These are phyloP conservation scores for Hoplodrina ambigua DNA, from an alignment of 2,888 invertebrate genomes.

Conservation along the genomic window DNA sequence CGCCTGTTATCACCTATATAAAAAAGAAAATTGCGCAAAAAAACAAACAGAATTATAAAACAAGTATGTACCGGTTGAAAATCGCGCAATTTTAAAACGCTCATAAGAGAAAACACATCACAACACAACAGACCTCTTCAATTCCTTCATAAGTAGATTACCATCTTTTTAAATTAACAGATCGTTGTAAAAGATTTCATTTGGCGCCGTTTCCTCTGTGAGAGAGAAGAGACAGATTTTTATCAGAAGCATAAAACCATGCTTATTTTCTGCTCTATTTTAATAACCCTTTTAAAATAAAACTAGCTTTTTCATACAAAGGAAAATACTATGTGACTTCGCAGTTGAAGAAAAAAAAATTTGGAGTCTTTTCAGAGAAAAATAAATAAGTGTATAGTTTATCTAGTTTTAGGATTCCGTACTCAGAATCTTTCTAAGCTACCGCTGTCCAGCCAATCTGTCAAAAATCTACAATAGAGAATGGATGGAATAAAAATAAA, in stretches of 20 bases:
- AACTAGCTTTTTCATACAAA: slow-evolving; percentile 7
- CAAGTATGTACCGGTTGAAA: no score
- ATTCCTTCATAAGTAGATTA: slow-evolving; percentile 33
- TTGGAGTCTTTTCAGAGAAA: not conserved
- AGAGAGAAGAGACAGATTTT: slow-evolving; percentile 24
- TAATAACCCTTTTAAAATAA: slow-evolving; percentile 34
- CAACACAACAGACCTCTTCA: slow-evolving; percentile 31
- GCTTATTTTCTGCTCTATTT: slow-evolving; percentile 38
- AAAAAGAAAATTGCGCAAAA: no score
- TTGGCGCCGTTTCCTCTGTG: slow-evolving; percentile 44
- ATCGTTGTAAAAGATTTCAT: slow-evolving; percentile 54
- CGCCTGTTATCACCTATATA: no score
- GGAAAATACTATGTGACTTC: not conserved
- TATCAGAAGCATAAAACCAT: slow-evolving; percentile 33
- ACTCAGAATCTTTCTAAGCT: no score
- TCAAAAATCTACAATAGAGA: no score
- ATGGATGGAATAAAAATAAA: no score
- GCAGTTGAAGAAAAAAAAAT: no score
- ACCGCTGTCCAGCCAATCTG: no score
- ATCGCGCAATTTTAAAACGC: not conserved
- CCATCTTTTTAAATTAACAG: slow-evolving; percentile 59
- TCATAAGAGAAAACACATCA: slow-evolving; percentile 19
- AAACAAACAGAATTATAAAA: no score
- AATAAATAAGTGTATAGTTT: not conserved
- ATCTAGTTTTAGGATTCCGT: not conserved